Conservation (phyloP, 2,113 vertebrate species). For the Polypterus bichir region DNA sequence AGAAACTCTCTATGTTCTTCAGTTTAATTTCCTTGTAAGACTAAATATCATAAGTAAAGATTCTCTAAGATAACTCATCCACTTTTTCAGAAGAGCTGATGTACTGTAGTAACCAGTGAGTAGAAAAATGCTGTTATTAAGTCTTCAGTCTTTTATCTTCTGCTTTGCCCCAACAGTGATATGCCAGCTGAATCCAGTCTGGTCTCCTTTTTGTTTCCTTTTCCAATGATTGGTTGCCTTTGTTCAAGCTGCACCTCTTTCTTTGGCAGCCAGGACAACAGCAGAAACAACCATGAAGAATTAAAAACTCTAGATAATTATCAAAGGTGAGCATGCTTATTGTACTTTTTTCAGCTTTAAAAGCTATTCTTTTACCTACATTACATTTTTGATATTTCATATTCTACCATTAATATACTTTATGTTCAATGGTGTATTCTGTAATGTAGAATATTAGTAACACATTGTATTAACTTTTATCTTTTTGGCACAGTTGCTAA, state of each 20-base stretch:
- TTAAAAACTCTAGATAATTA: slow-evolving; percentile 2
- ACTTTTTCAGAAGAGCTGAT: neutral
- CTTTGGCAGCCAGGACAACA: slow-evolving; percentile 1
- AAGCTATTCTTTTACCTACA: too few species aligned
- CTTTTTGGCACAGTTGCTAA: too few species aligned
- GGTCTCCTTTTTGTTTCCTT: slow-evolving; percentile 2
- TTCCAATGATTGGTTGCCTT: slow-evolving; percentile 6
- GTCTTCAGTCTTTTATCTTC: neutral
- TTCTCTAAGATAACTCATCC: neutral
- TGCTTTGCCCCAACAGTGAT: neutral
- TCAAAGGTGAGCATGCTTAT: slow-evolving; percentile 3
- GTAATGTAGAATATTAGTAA: too few species aligned
- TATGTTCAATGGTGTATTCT: too few species aligned
- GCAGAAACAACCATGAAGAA: slow-evolving; percentile 1
- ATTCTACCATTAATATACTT: too few species aligned
- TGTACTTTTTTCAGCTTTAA: too few species aligned
- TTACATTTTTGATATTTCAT: too few species aligned
- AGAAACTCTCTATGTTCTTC: too few species aligned
- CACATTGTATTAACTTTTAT: too few species aligned
- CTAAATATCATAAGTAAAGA: too few species aligned
- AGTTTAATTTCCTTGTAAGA: neutral
- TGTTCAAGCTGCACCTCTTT: slow-evolving; percentile 9
- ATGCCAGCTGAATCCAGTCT: slow-evolving; percentile 1
- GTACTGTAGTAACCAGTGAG: neutral
- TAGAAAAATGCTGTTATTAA: neutral